Conservation (phyloP, 1,140 invertebrate species). For the Bombus waltoni region DNA sequence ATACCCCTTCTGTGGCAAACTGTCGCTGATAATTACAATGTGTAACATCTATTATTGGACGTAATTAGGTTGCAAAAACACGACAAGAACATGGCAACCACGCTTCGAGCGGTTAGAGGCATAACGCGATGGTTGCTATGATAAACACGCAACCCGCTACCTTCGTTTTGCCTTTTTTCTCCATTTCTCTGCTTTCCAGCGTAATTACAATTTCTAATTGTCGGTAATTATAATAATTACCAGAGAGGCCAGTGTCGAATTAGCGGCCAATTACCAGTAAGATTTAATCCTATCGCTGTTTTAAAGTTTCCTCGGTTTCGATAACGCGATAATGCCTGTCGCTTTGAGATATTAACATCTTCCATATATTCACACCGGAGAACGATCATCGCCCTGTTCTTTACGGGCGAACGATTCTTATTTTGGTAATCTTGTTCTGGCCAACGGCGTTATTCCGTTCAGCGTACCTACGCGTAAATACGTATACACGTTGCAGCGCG, state of each 20-base stretch:
- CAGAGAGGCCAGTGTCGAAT: not conserved
- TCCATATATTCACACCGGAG: too few species aligned
- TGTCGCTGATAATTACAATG: slow-evolving; percentile 42
- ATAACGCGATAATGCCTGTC: too few species aligned
- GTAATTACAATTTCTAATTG: slow-evolving; percentile 36
- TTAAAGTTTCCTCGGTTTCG: too few species aligned
- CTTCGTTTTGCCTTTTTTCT: not conserved
- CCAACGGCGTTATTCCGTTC: too few species aligned
- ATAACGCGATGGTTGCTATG: slow-evolving; percentile 9
- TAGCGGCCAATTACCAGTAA: not conserved
- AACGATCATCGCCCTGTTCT: accelerated
- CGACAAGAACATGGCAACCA: slow-evolving; percentile 18
- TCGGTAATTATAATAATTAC: slow-evolving; percentile 18
- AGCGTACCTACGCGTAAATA: too few species aligned
- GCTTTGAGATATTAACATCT: too few species aligned
- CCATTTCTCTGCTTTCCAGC: too few species aligned
- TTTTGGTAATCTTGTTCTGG: too few species aligned
- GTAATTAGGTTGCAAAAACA: slow-evolving; percentile 39
- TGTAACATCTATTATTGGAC: slow-evolving; percentile 27
- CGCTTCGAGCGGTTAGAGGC: not conserved
- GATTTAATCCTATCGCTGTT: slow-evolving; percentile 5
- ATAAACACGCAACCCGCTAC: slow-evolving; percentile 16
- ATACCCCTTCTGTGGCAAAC: slow-evolving; percentile 8
- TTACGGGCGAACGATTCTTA: too few species aligned
- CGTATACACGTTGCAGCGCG: too few species aligned